Evolutionary conservation across 2,888 invertebrate species (phyloP).

Genomic region (Coleophora flavipennella): DNA sequence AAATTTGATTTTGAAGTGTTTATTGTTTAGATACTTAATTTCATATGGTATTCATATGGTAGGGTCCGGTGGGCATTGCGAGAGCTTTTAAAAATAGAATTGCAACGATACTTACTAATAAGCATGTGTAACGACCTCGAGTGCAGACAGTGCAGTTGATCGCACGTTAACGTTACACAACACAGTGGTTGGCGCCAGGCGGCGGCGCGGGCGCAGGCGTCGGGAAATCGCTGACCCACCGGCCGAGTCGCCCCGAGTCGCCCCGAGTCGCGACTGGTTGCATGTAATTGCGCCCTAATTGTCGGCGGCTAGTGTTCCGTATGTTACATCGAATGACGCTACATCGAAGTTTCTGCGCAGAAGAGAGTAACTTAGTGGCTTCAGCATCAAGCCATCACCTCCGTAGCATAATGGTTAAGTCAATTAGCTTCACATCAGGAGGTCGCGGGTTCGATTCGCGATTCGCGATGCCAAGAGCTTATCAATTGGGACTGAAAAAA

Average conservation of each 20-base stretch:
- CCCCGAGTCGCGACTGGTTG: slow-evolving; percentile 31
- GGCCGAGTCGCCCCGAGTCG: slow-evolving; percentile 41
- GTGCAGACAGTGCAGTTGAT: slow-evolving; percentile 29
- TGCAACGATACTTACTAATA: slow-evolving; percentile 21
- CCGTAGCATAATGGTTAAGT: too few species aligned
- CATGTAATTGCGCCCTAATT: slow-evolving; percentile 69
- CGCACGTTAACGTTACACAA: slow-evolving; percentile 61
- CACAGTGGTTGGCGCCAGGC: slow-evolving; percentile 55
- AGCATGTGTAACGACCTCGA: slow-evolving; percentile 56
- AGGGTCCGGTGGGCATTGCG: slow-evolving; percentile 1
- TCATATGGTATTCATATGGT: too few species aligned
- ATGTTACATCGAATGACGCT: too few species aligned
- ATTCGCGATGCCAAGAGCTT: too few species aligned
- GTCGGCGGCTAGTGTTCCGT: slow-evolving; percentile 16
- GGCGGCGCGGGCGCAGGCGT: slow-evolving; percentile 36
- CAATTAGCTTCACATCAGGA: too few species aligned
- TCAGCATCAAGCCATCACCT: too few species aligned
- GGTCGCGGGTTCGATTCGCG: too few species aligned
- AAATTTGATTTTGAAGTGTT: too few species aligned
- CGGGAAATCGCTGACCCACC: slow-evolving; percentile 68
- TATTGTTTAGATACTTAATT: too few species aligned
- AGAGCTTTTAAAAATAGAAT: slow-evolving; percentile 23
- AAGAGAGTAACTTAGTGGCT: too few species aligned
- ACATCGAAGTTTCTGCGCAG: too few species aligned
- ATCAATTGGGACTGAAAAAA: too few species aligned